A percentile compares a stretch with the other conserved stretches of the same genome.
phyloP scores from a whole-genome alignment of 2,797 vertebrate species.

The Oceanodroma leucorhoa region DNA sequence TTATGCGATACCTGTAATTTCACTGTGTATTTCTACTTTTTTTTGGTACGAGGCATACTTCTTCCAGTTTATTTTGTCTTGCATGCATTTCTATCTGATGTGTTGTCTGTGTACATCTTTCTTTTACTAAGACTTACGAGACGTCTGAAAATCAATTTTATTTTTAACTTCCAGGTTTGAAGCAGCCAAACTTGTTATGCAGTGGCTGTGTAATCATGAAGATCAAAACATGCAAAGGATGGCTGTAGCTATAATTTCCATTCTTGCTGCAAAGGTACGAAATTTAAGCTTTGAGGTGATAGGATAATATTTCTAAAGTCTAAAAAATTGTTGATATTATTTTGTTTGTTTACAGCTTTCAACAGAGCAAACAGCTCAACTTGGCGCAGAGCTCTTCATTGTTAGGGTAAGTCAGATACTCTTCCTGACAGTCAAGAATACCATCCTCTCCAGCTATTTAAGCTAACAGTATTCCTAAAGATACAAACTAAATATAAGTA shows the following conservation, averaged over 20 bases:
- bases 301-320: background rate
- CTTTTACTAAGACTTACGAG: background rate
- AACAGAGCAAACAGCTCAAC: constrained; percentile 96
- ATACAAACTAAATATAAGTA: background rate
- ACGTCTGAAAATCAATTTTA: background rate
- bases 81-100: background rate
- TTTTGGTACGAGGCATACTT: background rate
- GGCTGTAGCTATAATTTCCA: constrained; percentile 98
- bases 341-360: constrained; percentile 83
- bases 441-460: background rate
- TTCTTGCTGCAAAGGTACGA: constrained; percentile 96
- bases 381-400: constrained; percentile 96
- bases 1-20: background rate
- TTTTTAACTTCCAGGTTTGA: constrained; percentile 85
- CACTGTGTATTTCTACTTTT: background rate
- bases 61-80: background rate
- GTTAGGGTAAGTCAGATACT: constrained; percentile 84
- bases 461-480: background rate
- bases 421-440: background rate
- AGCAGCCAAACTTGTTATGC: constrained; percentile 98
- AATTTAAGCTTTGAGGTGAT: background rate
- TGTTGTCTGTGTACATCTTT: background rate
- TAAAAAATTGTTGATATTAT: background rate
- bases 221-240: constrained; percentile 99
- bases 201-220: constrained; percentile 99